Evolutionary conservation across 64 coral and sea anemone species (phyloP), one percentile per base, ranked within the genome.

Genomic region (Cladopsammia gracilis): DNA sequence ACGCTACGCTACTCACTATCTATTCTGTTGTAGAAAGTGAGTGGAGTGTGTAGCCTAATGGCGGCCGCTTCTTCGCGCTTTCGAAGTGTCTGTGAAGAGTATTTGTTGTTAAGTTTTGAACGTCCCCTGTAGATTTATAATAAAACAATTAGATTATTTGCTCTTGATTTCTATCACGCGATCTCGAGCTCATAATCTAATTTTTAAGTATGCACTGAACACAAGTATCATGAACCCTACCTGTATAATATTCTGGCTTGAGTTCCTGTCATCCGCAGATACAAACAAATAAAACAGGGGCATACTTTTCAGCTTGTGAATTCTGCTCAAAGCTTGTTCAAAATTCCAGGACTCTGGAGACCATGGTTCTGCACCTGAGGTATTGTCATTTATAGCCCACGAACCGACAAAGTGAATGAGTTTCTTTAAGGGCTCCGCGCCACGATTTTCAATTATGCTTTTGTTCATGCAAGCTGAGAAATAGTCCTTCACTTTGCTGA

Each of bases 271-370:
- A 94, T 99, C 98, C 18, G 94, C 88, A 71, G 94, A 86, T 43
- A 99, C 98, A 92, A 99, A 99, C 98, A 99, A 96, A 48, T 99
- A 99, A 84, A 99, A 99, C 48, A 99, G 86, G 60, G 98, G 98
- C 22, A 89, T 99, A 49, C 98, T 99, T 25, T 99, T 96, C 62
- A 99, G 70, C 66, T 96, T 99, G 64, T 99, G 98, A 84, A 99
- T 92, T 68, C 81, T 87, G 53, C 94, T 99, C 13, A 99, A 78
- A 5, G 85, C 98, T 76, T 94, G 98, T 11, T 93, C 98, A 68
- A 99, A 99, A 81, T 99, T 99, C 98, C 98, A 99, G 12, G 90
- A 86, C 62, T 99, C 98, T 18, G 94, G 94, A 73, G 87, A 96
- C 98, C 98, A 99, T 14, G 83, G n/a, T 25, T 25, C 57, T 11